phyloP scores from a whole-genome alignment of 2,888 invertebrate species.

The Galerucella calmariensis region DNA sequence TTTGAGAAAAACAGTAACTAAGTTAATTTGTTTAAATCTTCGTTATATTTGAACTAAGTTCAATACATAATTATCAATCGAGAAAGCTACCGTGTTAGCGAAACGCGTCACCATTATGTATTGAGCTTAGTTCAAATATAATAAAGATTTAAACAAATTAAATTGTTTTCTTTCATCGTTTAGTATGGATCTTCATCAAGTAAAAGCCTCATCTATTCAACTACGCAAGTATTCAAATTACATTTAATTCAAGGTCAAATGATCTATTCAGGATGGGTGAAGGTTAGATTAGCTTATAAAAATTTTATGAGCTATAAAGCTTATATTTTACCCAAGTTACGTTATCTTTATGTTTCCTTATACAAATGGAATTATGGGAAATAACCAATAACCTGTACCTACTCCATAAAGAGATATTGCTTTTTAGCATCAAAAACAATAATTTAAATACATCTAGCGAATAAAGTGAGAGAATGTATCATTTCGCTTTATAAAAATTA shows the following conservation, averaged over 20 bases:
- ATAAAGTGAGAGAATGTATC: not conserved
- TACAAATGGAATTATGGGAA: constrained; percentile 19
- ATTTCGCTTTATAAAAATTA: not conserved
- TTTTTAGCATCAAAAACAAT: not conserved
- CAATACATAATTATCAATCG: too few relatives aligned
- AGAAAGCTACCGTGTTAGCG: too few relatives aligned
- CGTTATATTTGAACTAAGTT: too few relatives aligned
- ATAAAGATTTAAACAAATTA: too few relatives aligned
- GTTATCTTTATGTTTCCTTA: constrained; percentile 24
- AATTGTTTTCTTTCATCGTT: too few relatives aligned
- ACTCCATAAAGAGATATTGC: constrained; percentile 10
- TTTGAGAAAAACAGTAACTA: too few relatives aligned
- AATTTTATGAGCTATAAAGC: constrained; percentile 26
- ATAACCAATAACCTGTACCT: constrained; percentile 20
- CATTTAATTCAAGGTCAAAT: not conserved
- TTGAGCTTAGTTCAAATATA: too few relatives aligned
- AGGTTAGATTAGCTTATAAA: constrained; percentile 25
- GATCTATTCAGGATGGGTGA: constrained; percentile 20
- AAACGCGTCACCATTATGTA: too few relatives aligned
- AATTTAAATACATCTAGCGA: not conserved
- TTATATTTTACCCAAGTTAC: constrained; percentile 20
- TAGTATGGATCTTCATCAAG: too few relatives aligned
- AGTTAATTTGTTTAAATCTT: too few relatives aligned
- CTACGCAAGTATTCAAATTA: constrained; percentile 9
- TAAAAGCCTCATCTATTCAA: not conserved